Percentiles rank a stretch among this genome's conserved stretches.
Conservation (phyloP, 2,888 invertebrate genomes). For the Parapristionchus giblindavisi region DNA sequence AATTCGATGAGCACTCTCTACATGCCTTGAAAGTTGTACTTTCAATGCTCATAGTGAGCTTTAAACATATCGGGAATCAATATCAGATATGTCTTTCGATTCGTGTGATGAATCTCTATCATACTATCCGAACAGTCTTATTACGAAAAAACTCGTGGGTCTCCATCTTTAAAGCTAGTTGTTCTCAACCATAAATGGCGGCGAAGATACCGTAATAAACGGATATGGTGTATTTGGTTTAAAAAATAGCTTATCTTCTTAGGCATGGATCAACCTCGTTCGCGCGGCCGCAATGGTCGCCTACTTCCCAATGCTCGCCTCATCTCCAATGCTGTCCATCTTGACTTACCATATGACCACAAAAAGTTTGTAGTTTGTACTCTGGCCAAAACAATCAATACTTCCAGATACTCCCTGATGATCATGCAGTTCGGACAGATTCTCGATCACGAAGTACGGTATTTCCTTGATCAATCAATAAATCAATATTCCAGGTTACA, state of each 20-base stretch:
- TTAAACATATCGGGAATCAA: too few relatives aligned
- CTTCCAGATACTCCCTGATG: slow-evolving; percentile 34
- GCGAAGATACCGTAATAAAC: too few relatives aligned
- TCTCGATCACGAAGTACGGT: slow-evolving; percentile 63
- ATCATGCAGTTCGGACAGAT: slow-evolving; percentile 68
- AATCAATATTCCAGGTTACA: slow-evolving; percentile 50
- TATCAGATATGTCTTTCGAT: too few relatives aligned
- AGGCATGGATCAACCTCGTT: slow-evolving; percentile 60
- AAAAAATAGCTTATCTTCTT: neutral
- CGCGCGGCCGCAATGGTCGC: slow-evolving; percentile 60
- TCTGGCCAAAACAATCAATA: neutral
- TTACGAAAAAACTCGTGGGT: too few relatives aligned
- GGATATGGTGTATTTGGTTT: too few relatives aligned
- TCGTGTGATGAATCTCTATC: too few relatives aligned
- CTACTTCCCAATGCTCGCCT: slow-evolving; percentile 85
- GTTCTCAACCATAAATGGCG: too few relatives aligned
- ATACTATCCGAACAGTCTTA: too few relatives aligned
- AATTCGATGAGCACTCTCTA: too few relatives aligned
- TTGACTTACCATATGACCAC: slow-evolving; percentile 49
- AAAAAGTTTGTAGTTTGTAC: slow-evolving; percentile 28
- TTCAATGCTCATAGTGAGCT: too few relatives aligned
- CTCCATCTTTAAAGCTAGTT: too few relatives aligned
- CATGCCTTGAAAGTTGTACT: too few relatives aligned
- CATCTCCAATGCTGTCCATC: slow-evolving; percentile 86
- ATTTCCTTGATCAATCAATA: neutral